Conservation (phyloP, 2,888 invertebrate species). For the Hyles lineata region DNA sequence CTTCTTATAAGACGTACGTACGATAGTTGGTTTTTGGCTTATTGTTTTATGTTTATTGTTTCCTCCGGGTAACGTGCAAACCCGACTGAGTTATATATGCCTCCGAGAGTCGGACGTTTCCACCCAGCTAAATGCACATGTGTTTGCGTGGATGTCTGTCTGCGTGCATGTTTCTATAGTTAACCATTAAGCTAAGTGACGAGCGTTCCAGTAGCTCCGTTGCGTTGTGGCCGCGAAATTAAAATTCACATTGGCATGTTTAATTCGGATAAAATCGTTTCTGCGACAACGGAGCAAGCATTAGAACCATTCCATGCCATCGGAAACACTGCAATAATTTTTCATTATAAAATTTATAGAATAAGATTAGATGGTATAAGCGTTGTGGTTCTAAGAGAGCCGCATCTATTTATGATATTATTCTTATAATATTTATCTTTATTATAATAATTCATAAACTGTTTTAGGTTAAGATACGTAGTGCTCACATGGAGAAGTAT, state of each 20-base stretch:
- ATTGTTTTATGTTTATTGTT: no score
- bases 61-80: background rate
- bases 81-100: background rate
- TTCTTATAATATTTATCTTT: background rate
- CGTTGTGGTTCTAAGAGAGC: conserved; percentile 14
- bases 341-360: background rate
- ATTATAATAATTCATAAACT: background rate
- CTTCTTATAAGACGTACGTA: no score
- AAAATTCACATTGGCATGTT: background rate
- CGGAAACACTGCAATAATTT: background rate
- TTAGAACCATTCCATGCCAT: conserved; percentile 12
- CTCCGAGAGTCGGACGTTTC: background rate
- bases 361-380: background rate
- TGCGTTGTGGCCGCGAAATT: background rate
- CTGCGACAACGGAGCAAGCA: background rate
- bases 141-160: background rate
- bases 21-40: no score
- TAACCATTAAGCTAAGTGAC: background rate
- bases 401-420: conserved; percentile 7
- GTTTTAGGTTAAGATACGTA: background rate
- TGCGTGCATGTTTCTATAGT: background rate
- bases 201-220: background rate
- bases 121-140: background rate
- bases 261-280: background rate
- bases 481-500: no score